A percentile compares a stretch with the other conserved stretches of the same genome.
These are phyloP conservation scores for Ceraclea dissimilis DNA, from an alignment of 2,888 invertebrate genomes.

Conservation along the genomic window DNA sequence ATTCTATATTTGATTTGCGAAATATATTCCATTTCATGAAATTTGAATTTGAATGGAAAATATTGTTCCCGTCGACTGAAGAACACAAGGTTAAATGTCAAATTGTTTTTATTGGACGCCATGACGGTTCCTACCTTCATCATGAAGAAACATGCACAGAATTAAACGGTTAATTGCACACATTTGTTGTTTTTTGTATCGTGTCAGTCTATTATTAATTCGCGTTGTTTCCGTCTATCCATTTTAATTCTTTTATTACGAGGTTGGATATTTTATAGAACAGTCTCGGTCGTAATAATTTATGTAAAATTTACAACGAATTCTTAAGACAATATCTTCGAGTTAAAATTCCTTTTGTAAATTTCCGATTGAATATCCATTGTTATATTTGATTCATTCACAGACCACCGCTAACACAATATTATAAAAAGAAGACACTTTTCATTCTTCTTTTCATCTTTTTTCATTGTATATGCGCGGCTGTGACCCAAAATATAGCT, in stretches of 20 bases:
- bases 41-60: constrained; percentile 1
- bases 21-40: too few species aligned
- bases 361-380: too few species aligned
- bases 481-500: too few species aligned
- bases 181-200: neutral
- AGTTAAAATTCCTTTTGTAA: too few species aligned
- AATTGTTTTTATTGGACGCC: constrained; percentile 19
- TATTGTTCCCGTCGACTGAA: constrained; percentile 11
- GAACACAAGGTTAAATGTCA: constrained; percentile 22
- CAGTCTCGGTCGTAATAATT: too few species aligned
- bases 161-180: constrained; percentile 12
- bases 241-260: too few species aligned
- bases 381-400: neutral
- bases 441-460: too few species aligned
- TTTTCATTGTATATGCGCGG: too few species aligned
- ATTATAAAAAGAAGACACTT: too few species aligned
- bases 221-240: neutral
- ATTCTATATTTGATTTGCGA: too few species aligned
- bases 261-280: too few species aligned
- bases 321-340: neutral
- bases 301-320: neutral
- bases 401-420: neutral
- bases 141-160: neutral
- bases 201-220: neutral
- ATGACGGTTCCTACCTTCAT: constrained; percentile 18